Conservation (phyloP, 2,888 invertebrate species). For the Keiferia lycopersicella region DNA sequence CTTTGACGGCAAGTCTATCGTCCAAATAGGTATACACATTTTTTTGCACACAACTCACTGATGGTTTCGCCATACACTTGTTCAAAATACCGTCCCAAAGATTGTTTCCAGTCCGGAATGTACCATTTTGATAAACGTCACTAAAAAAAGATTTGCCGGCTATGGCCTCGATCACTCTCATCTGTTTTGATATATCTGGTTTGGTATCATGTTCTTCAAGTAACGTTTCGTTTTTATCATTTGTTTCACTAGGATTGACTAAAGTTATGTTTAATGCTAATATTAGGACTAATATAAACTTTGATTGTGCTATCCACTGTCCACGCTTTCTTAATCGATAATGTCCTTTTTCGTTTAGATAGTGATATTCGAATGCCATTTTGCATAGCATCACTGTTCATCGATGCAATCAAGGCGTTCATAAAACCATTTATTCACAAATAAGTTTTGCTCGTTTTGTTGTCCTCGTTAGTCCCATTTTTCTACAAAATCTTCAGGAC, state of each 20-base stretch:
- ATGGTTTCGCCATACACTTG: conserved; percentile 85
- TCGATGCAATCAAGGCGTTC: conserved; percentile 39
- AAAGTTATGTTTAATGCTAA: conserved; percentile 49
- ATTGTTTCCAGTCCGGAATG: conserved; percentile 82
- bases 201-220: background rate
- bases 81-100: conserved; percentile 88
- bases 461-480: conserved; percentile 51
- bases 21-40: conserved; percentile 88
- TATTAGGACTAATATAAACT: conserved; percentile 50
- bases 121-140: conserved; percentile 70
- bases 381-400: conserved; percentile 50
- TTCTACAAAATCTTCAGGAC: conserved; percentile 45
- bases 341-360: conserved; percentile 7
- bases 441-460: conserved; percentile 28
- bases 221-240: conserved; percentile 16
- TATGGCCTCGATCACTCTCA: conserved; percentile 61
- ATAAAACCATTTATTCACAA: conserved; percentile 39
- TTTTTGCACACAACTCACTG: conserved; percentile 88
- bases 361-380: conserved; percentile 15
- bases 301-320: conserved; percentile 40
- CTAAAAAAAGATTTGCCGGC: conserved; percentile 62
- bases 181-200: conserved; percentile 52
- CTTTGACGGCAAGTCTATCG: conserved; percentile 82
- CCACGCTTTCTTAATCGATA: conserved; percentile 31
- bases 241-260: conserved; percentile 45